Evolutionary conservation across 37 sponge, comb jelly and placozoan species (phyloP).

Genomic region (Tethya wilhelma): DNA sequence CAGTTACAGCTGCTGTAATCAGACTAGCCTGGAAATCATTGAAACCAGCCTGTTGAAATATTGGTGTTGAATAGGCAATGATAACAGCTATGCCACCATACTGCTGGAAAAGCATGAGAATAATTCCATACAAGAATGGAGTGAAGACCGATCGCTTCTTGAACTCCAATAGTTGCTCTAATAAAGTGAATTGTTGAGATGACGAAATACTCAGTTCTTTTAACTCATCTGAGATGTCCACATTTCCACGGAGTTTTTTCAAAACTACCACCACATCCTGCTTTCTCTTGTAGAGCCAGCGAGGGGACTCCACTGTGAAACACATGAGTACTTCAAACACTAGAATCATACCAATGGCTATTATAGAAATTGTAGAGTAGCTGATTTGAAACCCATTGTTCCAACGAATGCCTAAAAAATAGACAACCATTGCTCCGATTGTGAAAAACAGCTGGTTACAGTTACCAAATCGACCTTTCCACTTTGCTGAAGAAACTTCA

Average conservation of each 20-base stretch:
- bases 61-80: conserved; percentile 51
- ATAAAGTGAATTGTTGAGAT: background rate
- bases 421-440: conserved; percentile 64
- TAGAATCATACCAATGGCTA: conserved; percentile 33
- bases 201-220: conserved; percentile 9
- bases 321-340: conserved; percentile 61
- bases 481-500: conserved; percentile 67
- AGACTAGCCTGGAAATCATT: background rate
- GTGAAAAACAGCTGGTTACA: conserved; percentile 77
- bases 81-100: conserved; percentile 79
- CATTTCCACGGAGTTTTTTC: conserved; percentile 48
- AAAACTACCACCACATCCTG: conserved; percentile 27
- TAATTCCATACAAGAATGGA: conserved; percentile 33
- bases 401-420: conserved; percentile 41
- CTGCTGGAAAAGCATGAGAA: conserved; percentile 81
- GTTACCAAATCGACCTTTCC: conserved; percentile 73
- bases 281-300: conserved; percentile 54
- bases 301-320: conserved; percentile 72
- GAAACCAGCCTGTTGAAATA: conserved; percentile 41
- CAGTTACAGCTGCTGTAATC: conserved; percentile 42
- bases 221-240: conserved; percentile 42
- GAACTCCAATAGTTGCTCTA: conserved; percentile 29
- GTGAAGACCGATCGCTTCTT: conserved; percentile 19
- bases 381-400: too few species aligned
- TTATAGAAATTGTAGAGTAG: too few species aligned